Conservation (phyloP, 30 jellyfish, hydroid and myxozoan genomes). For the Hydractinia symbiolongicarpus region DNA sequence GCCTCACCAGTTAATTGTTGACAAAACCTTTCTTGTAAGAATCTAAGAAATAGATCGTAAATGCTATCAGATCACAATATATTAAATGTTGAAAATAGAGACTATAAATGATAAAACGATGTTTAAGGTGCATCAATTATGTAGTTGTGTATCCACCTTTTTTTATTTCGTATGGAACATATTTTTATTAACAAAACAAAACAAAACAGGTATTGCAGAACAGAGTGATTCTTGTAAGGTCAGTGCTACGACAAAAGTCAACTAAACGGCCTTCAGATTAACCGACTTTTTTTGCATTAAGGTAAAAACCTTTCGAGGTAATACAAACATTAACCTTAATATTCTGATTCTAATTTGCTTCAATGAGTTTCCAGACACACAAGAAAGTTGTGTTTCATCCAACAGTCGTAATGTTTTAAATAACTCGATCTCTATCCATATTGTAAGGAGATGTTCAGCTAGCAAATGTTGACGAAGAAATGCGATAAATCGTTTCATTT, state of each 20-base stretch:
- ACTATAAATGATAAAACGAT: no score
- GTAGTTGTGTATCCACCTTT: no score
- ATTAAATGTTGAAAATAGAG: background rate
- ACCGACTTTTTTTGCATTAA: no score
- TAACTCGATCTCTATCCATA: background rate
- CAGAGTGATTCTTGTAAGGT: no score
- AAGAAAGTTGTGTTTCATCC: constrained; percentile 38
- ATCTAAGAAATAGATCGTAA: constrained; percentile 20
- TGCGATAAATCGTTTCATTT: background rate
- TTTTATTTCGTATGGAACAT: no score
- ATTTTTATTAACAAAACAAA: no score
- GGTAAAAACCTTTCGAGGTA: no score
- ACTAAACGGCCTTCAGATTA: no score
- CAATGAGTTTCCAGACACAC: constrained; percentile 41
- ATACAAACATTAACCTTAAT: constrained; percentile 26
- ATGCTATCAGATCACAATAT: background rate
- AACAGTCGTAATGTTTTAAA: background rate
- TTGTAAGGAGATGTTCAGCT: background rate
- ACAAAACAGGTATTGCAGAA: no score
- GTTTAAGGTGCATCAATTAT: no score
- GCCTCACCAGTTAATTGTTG: constrained; percentile 54
- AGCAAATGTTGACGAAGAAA: background rate
- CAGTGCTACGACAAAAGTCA: no score
- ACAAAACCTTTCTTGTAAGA: constrained; percentile 49
- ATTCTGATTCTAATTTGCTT: constrained; percentile 36